Evolutionary conservation across 2,797 vertebrate species (phyloP).

Genomic region (Eulemur coronatus): DNA sequence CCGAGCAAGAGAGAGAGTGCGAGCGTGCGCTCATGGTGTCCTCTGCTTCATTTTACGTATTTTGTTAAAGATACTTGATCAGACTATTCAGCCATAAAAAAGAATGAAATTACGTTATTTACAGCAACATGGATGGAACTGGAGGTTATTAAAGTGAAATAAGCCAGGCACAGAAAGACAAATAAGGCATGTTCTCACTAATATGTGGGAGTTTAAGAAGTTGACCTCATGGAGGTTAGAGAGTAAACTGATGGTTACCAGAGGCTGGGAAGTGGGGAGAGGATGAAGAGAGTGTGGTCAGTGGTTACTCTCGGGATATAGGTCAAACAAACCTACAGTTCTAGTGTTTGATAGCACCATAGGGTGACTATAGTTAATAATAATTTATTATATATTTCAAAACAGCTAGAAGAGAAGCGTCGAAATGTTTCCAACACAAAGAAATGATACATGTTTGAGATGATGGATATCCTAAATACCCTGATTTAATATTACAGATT

Average conservation of each 20-base stretch:
- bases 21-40: accelerated
- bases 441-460: neutral
- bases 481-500: neutral
- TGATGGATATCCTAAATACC: neutral
- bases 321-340: neutral
- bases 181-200: neutral
- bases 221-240: neutral
- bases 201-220: neutral
- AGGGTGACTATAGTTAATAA: neutral
- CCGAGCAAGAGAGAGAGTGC: no score
- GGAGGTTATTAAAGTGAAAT: neutral
- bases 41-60: neutral
- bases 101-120: neutral
- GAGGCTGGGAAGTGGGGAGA: neutral
- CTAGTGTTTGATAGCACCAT: neutral
- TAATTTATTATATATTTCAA: neutral
- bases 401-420: neutral
- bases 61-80: slow-evolving; percentile 2
- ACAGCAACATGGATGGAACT: neutral
- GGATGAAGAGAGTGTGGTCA: neutral
- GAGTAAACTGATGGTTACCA: neutral
- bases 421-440: neutral
- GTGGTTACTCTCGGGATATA: no score
- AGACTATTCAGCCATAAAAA: neutral
- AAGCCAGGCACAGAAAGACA: neutral